Evolutionary conservation across 2,113 vertebrate genomes (phyloP).

Genomic region (Lophotis ruficrista): DNA sequence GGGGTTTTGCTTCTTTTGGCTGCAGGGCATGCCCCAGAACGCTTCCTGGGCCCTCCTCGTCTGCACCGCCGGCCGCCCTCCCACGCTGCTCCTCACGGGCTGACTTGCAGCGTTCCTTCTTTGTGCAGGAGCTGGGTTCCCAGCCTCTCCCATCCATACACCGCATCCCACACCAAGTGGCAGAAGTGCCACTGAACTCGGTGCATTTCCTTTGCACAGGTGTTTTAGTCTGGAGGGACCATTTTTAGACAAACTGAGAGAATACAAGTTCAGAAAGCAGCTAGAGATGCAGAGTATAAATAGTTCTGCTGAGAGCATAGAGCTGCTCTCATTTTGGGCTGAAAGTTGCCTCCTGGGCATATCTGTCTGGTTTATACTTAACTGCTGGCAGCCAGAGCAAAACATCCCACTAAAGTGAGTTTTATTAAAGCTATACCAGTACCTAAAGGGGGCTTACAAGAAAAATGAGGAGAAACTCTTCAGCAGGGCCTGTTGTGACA

Average conservation of each 20-base stretch:
- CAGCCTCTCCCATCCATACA: not conserved
- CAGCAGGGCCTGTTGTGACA: no score
- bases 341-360: not conserved
- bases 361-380: not conserved
- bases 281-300: not conserved
- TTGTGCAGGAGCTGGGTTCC: not conserved
- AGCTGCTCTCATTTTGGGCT: not conserved
- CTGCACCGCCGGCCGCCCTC: not conserved
- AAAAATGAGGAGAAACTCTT: no score
- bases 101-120: not conserved
- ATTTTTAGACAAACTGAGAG: not conserved
- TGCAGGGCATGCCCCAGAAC: not conserved
- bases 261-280: constrained; percentile 1
- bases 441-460: no score
- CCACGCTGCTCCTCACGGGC: not conserved
- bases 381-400: not conserved
- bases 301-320: not conserved
- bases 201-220: not conserved
- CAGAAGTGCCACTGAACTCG: not conserved
- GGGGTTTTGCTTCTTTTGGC: not conserved
- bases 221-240: not conserved
- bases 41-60: not conserved
- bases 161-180: not conserved
- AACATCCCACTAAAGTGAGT: not conserved
- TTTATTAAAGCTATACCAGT: not conserved